phyloP scores from a whole-genome alignment of 2,113 vertebrate species.

The Tragelaphus buxtoni region DNA sequence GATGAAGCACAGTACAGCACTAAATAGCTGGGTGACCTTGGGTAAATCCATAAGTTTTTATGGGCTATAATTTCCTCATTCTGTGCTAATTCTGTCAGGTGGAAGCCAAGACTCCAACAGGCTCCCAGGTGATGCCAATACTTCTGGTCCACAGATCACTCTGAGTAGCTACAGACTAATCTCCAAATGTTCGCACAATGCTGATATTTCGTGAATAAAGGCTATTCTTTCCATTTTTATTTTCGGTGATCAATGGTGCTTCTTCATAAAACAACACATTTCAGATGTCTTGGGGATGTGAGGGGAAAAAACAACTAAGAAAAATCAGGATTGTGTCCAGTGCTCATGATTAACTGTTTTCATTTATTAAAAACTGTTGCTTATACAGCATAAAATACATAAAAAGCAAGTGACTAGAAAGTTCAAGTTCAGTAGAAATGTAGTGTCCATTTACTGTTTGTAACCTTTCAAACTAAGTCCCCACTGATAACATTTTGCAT shows the following conservation, averaged over 20 bases:
- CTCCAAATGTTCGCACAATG: neutral
- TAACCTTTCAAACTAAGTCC: neutral
- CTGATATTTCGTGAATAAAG: neutral
- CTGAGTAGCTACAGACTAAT: neutral
- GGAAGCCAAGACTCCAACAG: neutral
- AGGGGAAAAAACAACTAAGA: neutral
- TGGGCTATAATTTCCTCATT: neutral
- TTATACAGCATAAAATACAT: neutral
- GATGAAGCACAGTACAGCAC: neutral
- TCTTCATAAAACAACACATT: neutral
- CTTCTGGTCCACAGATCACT: neutral
- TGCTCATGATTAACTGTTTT: neutral
- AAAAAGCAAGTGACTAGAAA: conserved; percentile 18
- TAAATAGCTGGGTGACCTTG: neutral
- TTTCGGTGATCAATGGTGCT: neutral
- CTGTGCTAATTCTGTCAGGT: neutral
- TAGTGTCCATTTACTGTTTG: neutral
- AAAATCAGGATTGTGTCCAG: neutral
- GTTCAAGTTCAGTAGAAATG: neutral
- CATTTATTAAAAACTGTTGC: neutral
- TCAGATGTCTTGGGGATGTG: neutral
- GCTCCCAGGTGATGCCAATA: neutral
- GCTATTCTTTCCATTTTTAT: neutral
- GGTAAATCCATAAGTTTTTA: neutral
- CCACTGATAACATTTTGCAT: neutral